phyloP scores from a whole-genome alignment of 2,113 vertebrate species.

The Neolamprologus kungweensis region DNA sequence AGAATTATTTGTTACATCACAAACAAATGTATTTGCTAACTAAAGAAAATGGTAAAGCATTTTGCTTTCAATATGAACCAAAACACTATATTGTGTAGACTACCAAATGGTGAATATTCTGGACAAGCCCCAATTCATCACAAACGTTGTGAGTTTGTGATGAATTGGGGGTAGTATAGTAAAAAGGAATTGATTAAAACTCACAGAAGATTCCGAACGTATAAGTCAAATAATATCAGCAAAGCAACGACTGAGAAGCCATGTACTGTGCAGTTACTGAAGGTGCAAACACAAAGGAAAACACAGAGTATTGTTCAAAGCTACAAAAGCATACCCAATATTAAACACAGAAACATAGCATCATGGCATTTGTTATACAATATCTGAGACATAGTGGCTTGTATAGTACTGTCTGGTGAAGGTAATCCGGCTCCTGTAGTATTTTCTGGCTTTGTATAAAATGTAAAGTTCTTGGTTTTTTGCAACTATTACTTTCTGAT shows the following conservation, averaged over 20 bases:
- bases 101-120: background rate
- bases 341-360: background rate
- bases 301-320: background rate
- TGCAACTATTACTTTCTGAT: background rate
- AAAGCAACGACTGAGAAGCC: background rate
- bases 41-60: background rate
- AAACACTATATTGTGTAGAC: background rate
- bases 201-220: background rate
- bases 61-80: background rate
- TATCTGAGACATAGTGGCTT: background rate
- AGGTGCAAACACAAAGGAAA: background rate
- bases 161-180: background rate
- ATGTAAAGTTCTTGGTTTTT: background rate
- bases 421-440: background rate
- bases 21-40: background rate
- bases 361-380: background rate
- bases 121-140: background rate
- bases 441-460: background rate
- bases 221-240: background rate
- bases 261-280: background rate
- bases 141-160: background rate
- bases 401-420: background rate
- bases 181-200: background rate
- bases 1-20: background rate
- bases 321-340: background rate